Conservation (phyloP, 2,888 invertebrate genomes). For the Ephialtes manifestator region DNA sequence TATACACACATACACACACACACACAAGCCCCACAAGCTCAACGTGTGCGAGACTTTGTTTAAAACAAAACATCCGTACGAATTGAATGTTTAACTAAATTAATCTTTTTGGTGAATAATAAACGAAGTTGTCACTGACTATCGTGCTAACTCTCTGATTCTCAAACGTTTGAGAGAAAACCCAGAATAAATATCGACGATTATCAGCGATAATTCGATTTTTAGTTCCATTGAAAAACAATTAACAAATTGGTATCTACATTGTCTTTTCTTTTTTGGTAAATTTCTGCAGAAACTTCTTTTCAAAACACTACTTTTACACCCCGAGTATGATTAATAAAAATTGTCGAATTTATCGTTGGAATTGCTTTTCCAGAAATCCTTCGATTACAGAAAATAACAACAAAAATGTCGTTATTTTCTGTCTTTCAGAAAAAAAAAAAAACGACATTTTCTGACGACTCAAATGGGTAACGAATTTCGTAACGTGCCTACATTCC, state of each 20-base stretch:
- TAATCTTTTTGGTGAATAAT: constrained; percentile 79
- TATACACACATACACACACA: not conserved
- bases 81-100: constrained; percentile 47
- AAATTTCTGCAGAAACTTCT: not conserved
- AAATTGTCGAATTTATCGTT: constrained; percentile 40
- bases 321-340: constrained; percentile 27
- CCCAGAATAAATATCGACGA: not conserved
- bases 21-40: not conserved
- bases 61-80: constrained; percentile 21
- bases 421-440: too few relatives aligned
- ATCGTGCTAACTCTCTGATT: constrained; percentile 44
- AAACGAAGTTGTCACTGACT: constrained; percentile 80
- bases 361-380: constrained; percentile 11
- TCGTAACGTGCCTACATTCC: constrained; percentile 40
- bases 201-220: not conserved
- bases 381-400: not conserved
- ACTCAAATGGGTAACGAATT: constrained; percentile 2
- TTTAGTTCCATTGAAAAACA: constrained; percentile 21
- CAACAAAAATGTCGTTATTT: too few relatives aligned
- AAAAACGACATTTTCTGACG: not conserved
- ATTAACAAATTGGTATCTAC: not conserved
- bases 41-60: constrained; percentile 18
- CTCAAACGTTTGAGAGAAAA: constrained; percentile 8
- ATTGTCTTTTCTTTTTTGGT: not conserved
- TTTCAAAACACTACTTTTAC: not conserved